Evolutionary conservation across 2,797 vertebrate species (phyloP).

Genomic region (Lerista edwardsae): DNA sequence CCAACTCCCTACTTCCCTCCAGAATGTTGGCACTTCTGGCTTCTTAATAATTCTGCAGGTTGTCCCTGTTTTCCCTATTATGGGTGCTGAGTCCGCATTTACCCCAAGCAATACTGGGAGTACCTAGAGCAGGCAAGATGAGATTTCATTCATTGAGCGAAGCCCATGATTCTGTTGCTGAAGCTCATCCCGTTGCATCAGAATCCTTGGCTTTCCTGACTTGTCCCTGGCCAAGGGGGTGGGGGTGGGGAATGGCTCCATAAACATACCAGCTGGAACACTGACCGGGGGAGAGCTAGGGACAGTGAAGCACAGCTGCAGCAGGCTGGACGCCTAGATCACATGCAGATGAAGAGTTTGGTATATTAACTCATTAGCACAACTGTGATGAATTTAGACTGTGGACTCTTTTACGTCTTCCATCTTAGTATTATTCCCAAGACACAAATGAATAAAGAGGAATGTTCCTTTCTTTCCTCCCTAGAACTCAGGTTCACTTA

Average conservation of each 20-base stretch:
- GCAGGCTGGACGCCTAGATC: background rate
- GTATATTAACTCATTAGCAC: background rate
- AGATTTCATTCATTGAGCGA: background rate
- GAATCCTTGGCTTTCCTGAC: slow-evolving; percentile 1
- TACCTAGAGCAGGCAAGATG: background rate
- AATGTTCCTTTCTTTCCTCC: background rate
- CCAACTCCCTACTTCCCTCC: background rate
- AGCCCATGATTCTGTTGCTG: background rate
- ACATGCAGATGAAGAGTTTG: background rate
- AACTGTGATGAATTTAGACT: background rate
- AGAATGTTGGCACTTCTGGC: background rate
- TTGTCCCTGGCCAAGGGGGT: background rate
- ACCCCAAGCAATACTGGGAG: background rate
- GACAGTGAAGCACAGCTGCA: background rate
- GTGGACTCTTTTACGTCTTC: background rate
- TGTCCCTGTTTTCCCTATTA: background rate
- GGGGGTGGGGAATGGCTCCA: background rate
- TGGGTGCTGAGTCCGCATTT: background rate
- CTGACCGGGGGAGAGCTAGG: background rate
- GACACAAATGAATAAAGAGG: background rate
- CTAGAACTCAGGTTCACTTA: background rate
- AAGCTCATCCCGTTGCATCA: background rate
- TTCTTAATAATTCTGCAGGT: background rate
- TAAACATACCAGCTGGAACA: background rate
- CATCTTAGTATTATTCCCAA: background rate